Evolutionary conservation across 2,797 vertebrate species (phyloP).

Genomic region (Petrocephalus sullivani): DNA sequence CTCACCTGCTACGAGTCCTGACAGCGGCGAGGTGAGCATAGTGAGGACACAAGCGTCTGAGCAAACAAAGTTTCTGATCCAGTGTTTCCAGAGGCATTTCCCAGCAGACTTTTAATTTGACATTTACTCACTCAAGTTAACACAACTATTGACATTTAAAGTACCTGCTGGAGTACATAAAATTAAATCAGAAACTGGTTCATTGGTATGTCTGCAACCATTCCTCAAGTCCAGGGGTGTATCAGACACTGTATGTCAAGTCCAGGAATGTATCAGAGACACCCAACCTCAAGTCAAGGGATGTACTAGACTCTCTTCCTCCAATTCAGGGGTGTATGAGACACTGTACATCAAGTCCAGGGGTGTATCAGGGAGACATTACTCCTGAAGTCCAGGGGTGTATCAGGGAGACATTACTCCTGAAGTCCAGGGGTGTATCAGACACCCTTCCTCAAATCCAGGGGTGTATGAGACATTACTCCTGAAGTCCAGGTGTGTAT

Average conservation of each 20-base stretch:
- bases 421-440: background rate
- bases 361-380: background rate
- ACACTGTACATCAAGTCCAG: background rate
- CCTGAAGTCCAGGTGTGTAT: background rate
- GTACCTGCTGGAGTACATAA: background rate
- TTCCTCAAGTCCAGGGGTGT: background rate
- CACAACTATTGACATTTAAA: background rate
- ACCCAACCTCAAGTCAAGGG: no score
- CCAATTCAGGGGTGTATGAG: background rate
- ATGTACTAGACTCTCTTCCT: background rate
- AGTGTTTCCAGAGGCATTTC: background rate
- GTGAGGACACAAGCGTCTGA: background rate
- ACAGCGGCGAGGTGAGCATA: background rate
- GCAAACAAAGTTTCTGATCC: background rate
- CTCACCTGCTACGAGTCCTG: background rate
- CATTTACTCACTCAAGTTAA: background rate
- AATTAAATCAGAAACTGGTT: background rate
- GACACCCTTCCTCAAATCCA: background rate
- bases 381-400: background rate
- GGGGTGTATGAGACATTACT: background rate
- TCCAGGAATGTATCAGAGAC: no score
- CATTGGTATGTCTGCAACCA: background rate
- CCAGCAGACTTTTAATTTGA: background rate
- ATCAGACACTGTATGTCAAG: background rate
- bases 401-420: background rate